phyloP scores from a whole-genome alignment of 1,140 invertebrate species.

The Lasioglossum albipes region DNA sequence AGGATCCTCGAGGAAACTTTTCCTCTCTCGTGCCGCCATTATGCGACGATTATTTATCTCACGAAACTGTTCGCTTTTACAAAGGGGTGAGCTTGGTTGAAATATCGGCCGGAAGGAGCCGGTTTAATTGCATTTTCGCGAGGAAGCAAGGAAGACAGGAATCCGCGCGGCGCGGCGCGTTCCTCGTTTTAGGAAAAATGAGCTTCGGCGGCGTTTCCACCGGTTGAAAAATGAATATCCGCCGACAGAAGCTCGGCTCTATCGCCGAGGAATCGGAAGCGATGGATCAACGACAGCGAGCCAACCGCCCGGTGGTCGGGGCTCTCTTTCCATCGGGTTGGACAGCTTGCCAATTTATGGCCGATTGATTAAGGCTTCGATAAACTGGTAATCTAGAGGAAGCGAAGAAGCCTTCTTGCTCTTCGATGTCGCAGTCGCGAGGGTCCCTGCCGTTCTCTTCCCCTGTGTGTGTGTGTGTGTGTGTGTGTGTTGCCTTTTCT shows the following conservation, averaged over 20 bases:
- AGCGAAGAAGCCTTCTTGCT: slow-evolving; percentile 31
- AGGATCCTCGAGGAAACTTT: not conserved
- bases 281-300: slow-evolving; percentile 56
- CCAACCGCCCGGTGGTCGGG: slow-evolving; percentile 39
- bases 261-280: slow-evolving; percentile 47
- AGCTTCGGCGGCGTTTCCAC: slow-evolving; percentile 16
- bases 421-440: slow-evolving; percentile 15
- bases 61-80: no score
- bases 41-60: not conserved
- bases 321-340: slow-evolving; percentile 18
- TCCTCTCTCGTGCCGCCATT: slow-evolving; percentile 3
- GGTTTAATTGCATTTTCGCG: slow-evolving; percentile 33
- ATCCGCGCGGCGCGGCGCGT: not conserved
- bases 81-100: not conserved
- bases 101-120: slow-evolving; percentile 7
- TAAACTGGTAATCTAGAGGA: slow-evolving; percentile 40
- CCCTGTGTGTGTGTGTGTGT: no score
- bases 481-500: no score
- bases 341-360: slow-evolving; percentile 54
- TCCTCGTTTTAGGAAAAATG: slow-evolving; percentile 28
- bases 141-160: not conserved
- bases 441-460: not conserved
- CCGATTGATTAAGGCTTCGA: slow-evolving; percentile 56
- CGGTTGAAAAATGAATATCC: slow-evolving; percentile 55
- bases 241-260: slow-evolving; percentile 15